Evolutionary conservation across 2,888 invertebrate genomes (phyloP), one percentile per base, ranked within the genome.

Genomic region (Hanleya hanleyi): DNA sequence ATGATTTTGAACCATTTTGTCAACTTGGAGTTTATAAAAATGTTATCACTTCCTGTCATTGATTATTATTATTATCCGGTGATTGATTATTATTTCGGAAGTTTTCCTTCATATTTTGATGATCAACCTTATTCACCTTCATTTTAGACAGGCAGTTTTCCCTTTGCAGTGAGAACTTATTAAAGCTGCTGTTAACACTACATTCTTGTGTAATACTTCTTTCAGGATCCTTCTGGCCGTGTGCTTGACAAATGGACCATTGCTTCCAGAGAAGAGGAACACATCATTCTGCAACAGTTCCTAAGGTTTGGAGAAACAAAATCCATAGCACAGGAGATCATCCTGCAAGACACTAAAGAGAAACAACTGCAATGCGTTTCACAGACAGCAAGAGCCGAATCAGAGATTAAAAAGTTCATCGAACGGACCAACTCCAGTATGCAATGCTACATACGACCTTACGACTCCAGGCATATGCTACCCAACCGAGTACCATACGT

Each of bases 251-350:
- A 95, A 93, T 97, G 97, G 96, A 94, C 94, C 87, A 94, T 96
- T 89, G 95, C 95, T 90, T 95, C 95, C 84, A 93, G 94, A 87
- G 95, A 96, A 90, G 97, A 97, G 92, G 96, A 97, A 92, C 95
- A 95, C 89, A 93, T 96, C 92, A 96, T 97, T 83, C 93, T 97
- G 82, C 96, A 96, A 91, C 96, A 97, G 92, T 97, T 97, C 91
- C 94, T 97, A 86, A 94, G 96, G 86, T 95, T 96, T 87, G 95
- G 95, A 87, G 96, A 96, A 92, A 97, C 96, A 77, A 94, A 96
- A 90, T 95, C 95, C 82, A 94, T 95, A 86, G 94, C 95, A 82
- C 94, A 94, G 83, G 94, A 92, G 91, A 93, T 89, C 91, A 88
- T 92, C 51, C 92, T 90, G 84, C 93, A 91, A 70, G 89, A 88